Evolutionary conservation across 2,888 invertebrate species (phyloP).

Genomic region (Limnephilus auricula): DNA sequence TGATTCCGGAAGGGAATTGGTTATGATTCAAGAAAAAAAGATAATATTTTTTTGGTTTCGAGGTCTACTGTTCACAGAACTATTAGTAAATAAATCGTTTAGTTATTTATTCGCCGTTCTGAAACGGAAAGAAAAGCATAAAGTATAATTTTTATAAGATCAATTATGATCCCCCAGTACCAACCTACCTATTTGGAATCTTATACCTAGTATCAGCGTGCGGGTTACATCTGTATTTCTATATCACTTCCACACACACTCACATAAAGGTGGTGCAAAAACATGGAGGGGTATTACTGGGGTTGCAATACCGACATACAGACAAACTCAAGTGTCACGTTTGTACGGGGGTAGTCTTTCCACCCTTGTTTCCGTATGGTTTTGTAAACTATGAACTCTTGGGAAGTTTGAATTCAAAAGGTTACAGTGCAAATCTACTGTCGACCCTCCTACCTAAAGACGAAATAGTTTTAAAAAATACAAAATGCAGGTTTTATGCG

Average conservation of each 20-base stretch:
- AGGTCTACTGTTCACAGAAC: no score
- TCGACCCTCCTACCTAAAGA: neutral
- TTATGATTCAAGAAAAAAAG: no score
- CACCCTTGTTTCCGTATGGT: slow-evolving; percentile 3
- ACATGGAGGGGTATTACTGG: neutral
- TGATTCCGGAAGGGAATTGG: no score
- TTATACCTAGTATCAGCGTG: neutral
- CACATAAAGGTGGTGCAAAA: neutral
- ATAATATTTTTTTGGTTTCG: no score
- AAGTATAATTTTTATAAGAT: no score
- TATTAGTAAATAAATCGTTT: no score
- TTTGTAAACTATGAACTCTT: neutral
- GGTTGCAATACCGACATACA: slow-evolving; percentile 6
- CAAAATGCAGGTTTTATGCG: neutral
- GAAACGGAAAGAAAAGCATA: no score
- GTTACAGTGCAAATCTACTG: neutral
- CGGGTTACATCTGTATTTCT: neutral
- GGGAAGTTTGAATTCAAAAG: neutral
- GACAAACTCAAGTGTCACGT: slow-evolving; percentile 20
- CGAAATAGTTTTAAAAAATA: neutral
- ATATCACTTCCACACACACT: neutral
- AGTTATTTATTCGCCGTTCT: no score
- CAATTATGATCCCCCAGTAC: neutral
- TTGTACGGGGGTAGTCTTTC: slow-evolving; percentile 5
- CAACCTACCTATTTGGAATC: neutral